phyloP scores from a whole-genome alignment of 1,140 invertebrate genomes.

The Theocolax elegans region DNA sequence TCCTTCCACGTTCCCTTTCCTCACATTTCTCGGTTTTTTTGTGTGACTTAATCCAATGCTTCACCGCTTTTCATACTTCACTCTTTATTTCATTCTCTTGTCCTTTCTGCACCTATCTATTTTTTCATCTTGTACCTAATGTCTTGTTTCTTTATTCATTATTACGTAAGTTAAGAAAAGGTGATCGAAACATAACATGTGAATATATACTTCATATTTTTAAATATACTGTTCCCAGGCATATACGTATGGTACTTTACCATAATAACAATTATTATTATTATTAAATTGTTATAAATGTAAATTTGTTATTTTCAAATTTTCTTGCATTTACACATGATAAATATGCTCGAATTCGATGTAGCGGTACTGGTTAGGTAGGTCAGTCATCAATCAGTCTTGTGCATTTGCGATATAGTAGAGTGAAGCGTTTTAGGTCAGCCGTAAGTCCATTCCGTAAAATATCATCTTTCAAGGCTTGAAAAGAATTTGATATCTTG shows the following conservation, averaged over 20 bases:
- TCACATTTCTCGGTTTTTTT: too few species aligned
- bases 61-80: too few species aligned
- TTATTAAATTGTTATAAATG: too few species aligned
- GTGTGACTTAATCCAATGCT: too few species aligned
- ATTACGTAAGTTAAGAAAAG: neutral
- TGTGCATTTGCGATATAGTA: conserved; percentile 13
- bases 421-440: conserved; percentile 18
- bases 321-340: neutral
- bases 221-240: too few species aligned
- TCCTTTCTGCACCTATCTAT: too few species aligned
- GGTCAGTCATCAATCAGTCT: conserved; percentile 19
- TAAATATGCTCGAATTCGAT: conserved; percentile 4
- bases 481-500: neutral
- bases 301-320: neutral
- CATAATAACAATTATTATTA: too few species aligned
- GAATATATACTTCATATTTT: too few species aligned
- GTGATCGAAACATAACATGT: too few species aligned
- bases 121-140: too few species aligned
- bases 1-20: conserved; percentile 1
- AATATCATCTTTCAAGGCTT: conserved; percentile 16
- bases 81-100: too few species aligned
- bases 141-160: neutral
- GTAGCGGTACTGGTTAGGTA: neutral
- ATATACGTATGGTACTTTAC: too few species aligned
- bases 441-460: neutral